phyloP scores from a whole-genome alignment of 1,140 invertebrate species.

The Calephelis nemesis region DNA sequence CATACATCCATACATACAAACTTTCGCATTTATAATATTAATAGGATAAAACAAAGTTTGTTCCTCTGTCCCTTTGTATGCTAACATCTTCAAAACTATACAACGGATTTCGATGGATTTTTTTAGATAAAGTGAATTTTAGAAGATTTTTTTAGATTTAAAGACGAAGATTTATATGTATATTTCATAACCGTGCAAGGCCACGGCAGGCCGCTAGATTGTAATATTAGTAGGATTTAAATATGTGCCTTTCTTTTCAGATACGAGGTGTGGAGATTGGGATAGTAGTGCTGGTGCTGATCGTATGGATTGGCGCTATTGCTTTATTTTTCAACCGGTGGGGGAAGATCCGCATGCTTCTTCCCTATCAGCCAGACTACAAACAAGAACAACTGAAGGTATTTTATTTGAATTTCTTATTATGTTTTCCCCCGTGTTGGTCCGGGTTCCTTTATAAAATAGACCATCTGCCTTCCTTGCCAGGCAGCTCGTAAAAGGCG shows the following conservation, averaged over 20 bases:
- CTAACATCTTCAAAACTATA: no score
- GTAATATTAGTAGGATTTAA: not conserved
- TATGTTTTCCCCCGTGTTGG: not conserved
- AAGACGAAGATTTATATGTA: no score
- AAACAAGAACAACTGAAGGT: conserved; percentile 89
- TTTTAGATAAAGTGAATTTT: not conserved
- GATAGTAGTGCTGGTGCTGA: conserved; percentile 90
- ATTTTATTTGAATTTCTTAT: conserved; percentile 22
- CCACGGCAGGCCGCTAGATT: not conserved
- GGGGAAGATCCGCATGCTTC: conserved; percentile 95
- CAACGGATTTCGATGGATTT: no score
- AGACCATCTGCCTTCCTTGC: not conserved
- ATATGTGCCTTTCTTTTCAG: conserved; percentile 56
- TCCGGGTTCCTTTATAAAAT: not conserved
- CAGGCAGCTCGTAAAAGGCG: no score
- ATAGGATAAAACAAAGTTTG: no score
- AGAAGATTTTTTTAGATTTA: no score
- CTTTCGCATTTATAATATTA: no score
- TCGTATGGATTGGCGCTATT: conserved; percentile 93
- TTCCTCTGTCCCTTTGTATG: no score
- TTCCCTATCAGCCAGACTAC: conserved; percentile 95
- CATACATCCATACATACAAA: no score
- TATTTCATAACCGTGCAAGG: no score
- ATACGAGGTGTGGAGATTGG: conserved; percentile 92
- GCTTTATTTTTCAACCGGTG: conserved; percentile 94